Evolutionary conservation across 2,888 invertebrate genomes (phyloP).

Genomic region (Corbicula japonica): DNA sequence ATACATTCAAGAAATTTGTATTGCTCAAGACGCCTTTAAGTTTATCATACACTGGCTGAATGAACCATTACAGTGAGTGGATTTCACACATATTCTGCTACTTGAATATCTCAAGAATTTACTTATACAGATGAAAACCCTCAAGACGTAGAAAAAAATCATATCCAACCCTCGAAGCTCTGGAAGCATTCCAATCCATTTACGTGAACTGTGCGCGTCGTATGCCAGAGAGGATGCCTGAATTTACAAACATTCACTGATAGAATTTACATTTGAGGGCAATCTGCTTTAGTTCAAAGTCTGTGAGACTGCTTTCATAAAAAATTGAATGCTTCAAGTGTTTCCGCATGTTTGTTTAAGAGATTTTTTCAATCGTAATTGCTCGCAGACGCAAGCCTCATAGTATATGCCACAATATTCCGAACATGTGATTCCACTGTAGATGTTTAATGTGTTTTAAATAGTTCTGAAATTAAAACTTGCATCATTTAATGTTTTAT

Average conservation of each 20-base stretch:
- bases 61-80: background rate
- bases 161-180: slow-evolving; percentile 31
- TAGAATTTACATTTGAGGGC: slow-evolving; percentile 26
- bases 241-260: slow-evolving; percentile 45
- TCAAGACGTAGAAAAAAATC: slow-evolving; percentile 13
- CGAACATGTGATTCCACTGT: too few species aligned
- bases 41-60: background rate
- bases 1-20: too few species aligned
- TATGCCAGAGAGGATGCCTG: slow-evolving; percentile 44
- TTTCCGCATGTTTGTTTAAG: slow-evolving; percentile 39
- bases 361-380: too few species aligned
- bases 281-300: slow-evolving; percentile 11
- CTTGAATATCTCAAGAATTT: slow-evolving; percentile 8
- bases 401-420: too few species aligned
- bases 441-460: too few species aligned
- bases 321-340: slow-evolving; percentile 32
- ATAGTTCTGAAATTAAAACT: too few species aligned
- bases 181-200: slow-evolving; percentile 52
- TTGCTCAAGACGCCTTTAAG: too few species aligned
- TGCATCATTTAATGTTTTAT: too few species aligned
- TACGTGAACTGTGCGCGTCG: slow-evolving; percentile 23
- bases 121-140: slow-evolving; percentile 7
- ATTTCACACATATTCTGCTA: slow-evolving; percentile 27
- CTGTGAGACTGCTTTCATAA: background rate
- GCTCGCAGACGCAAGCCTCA: too few species aligned